These are phyloP conservation scores for Muntiacus reevesi DNA, from an alignment of 2,113 vertebrate genomes.

Conservation along the genomic window DNA sequence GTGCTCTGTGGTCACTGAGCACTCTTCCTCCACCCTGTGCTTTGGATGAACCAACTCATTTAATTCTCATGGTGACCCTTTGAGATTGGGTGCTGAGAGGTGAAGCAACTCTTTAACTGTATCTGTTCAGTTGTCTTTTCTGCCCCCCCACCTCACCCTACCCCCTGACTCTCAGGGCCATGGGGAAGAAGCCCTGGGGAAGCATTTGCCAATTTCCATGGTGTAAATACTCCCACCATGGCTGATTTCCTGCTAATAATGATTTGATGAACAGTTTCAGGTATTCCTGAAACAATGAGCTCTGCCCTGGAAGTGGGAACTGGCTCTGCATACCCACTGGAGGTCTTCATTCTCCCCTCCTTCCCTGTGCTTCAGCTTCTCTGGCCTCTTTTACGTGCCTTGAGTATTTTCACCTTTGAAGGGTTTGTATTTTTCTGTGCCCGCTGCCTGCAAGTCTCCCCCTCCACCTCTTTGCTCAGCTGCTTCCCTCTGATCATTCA, in stretches of 20 bases:
- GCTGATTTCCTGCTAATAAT: background rate
- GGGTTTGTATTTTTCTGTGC: background rate
- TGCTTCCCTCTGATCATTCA: background rate
- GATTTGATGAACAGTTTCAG: background rate
- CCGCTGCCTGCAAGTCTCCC: background rate
- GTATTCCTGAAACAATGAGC: background rate
- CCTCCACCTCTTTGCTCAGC: background rate
- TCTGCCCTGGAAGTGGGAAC: background rate
- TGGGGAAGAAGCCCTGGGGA: background rate
- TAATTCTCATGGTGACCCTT: background rate
- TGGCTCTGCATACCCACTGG: background rate
- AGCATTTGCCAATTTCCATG: background rate
- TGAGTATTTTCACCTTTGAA: background rate
- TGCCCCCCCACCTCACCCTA: fast-evolving
- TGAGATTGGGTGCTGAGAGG: background rate
- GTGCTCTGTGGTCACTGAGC: background rate
- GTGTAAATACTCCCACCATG: background rate
- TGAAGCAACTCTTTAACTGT: background rate
- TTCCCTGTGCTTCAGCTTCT: background rate
- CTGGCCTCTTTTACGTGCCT: background rate
- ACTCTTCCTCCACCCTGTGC: background rate
- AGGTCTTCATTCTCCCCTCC: background rate
- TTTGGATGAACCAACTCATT: background rate
- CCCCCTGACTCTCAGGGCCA: background rate
- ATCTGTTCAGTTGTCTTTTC: background rate